A percentile compares a stretch with the other conserved stretches of the same genome.
phyloP scores from a whole-genome alignment of 2,888 invertebrate species.

The Melipona beecheii region DNA sequence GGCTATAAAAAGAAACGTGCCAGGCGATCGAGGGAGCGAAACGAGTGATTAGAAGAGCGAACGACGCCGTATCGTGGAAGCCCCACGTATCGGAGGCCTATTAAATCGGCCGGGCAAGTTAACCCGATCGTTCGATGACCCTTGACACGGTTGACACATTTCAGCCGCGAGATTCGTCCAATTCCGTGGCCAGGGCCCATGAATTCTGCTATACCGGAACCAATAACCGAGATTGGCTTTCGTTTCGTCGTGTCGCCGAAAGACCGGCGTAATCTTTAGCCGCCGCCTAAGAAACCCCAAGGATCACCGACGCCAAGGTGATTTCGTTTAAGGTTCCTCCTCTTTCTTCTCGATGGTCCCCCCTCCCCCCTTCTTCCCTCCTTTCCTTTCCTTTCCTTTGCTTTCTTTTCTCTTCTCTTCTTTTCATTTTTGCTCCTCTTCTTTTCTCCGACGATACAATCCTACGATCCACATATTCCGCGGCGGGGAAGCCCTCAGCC shows the following conservation, averaged over 20 bases:
- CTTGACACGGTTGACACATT: constrained; percentile 65
- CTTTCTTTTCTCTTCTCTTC: neutral
- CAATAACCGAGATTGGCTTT: constrained; percentile 80
- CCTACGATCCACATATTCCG: constrained; percentile 62
- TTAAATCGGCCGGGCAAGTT: constrained; percentile 35
- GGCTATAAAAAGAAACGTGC: neutral
- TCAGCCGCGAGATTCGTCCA: constrained; percentile 56
- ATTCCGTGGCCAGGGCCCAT: constrained; percentile 65
- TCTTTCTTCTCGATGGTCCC: neutral
- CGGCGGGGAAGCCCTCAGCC: constrained; percentile 50
- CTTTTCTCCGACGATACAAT: constrained; percentile 57
- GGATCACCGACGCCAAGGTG: constrained; percentile 42
- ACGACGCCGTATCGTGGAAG: constrained; percentile 35
- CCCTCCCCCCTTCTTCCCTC: neutral
- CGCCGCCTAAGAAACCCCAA: constrained; percentile 48
- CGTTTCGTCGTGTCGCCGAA: constrained; percentile 65
- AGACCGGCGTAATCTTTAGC: constrained; percentile 69
- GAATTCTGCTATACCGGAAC: constrained; percentile 69
- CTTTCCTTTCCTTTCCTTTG: neutral
- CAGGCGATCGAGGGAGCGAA: neutral
- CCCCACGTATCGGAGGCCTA: constrained; percentile 30
- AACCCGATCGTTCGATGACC: constrained; percentile 58
- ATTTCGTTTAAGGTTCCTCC: constrained; percentile 57
- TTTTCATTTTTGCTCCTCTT: constrained; percentile 5
- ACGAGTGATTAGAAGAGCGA: constrained; percentile 32